Evolutionary conservation across 2,888 invertebrate genomes (phyloP).

Genomic region (Mythimna vitellina): DNA sequence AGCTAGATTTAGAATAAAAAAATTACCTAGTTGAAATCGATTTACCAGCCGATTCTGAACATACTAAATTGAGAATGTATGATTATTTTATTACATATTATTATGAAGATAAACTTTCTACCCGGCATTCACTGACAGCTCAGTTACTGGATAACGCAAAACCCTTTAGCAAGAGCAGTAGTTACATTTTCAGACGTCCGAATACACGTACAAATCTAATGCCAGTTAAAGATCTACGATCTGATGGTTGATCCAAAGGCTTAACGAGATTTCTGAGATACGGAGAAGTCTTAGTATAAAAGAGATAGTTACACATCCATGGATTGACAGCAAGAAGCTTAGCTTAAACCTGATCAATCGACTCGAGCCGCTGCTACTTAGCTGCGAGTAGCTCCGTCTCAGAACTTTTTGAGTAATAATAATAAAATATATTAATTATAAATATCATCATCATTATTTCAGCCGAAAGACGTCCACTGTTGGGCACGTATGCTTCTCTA

Average conservation of each 20-base stretch:
- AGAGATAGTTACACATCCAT: background rate
- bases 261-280: background rate
- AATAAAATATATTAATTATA: too few relatives aligned
- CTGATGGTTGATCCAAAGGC: background rate
- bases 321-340: background rate
- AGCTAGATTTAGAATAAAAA: too few relatives aligned
- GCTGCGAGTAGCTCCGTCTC: background rate
- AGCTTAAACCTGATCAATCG: background rate
- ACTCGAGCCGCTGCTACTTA: background rate
- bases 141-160: background rate
- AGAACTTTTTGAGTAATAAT: too few relatives aligned
- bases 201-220: background rate
- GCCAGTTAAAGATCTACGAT: background rate
- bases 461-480: too few relatives aligned
- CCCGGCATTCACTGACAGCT: background rate
- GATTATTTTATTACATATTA: too few relatives aligned
- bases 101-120: too few relatives aligned
- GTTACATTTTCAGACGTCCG: background rate
- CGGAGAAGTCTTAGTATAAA: background rate
- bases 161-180: background rate
- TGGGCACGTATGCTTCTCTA: too few relatives aligned
- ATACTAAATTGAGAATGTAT: too few relatives aligned
- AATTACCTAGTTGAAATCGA: too few relatives aligned
- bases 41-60: too few relatives aligned
- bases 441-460: too few relatives aligned